Percentiles rank a stretch among this genome's conserved stretches.
These are phyloP conservation scores for Aelia acuminata DNA, from an alignment of 2,888 invertebrate species.

Conservation along the genomic window DNA sequence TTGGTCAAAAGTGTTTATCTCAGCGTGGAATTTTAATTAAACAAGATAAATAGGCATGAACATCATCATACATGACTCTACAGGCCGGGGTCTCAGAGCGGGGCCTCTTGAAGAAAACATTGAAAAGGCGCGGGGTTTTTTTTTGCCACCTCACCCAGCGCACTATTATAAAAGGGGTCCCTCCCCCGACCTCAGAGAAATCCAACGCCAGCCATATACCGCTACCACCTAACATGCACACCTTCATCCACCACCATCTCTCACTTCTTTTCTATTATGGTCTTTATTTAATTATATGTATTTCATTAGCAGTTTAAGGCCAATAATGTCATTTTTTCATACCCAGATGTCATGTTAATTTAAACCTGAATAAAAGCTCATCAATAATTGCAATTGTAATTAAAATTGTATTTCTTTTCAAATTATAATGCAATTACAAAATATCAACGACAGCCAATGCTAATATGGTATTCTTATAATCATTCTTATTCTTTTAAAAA, in stretches of 20 bases:
- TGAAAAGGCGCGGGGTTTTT: slow-evolving; percentile 21
- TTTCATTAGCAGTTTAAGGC: too few species aligned
- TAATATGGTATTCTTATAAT: too few species aligned
- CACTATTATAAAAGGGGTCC: slow-evolving; percentile 11
- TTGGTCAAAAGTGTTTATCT: neutral
- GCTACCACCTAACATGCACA: neutral
- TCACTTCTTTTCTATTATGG: too few species aligned
- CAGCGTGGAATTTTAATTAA: slow-evolving; percentile 13
- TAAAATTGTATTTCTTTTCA: too few species aligned
- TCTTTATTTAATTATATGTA: too few species aligned
- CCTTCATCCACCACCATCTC: neutral
- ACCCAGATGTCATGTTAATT: too few species aligned
- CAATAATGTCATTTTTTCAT: too few species aligned
- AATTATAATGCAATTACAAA: too few species aligned
- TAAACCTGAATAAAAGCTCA: too few species aligned
- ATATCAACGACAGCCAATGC: too few species aligned
- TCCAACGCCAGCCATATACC: neutral
- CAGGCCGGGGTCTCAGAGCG: neutral
- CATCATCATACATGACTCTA: slow-evolving; percentile 21
- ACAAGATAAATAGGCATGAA: slow-evolving; percentile 1
- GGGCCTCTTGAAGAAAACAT: slow-evolving; percentile 8
- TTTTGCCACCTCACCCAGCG: slow-evolving; percentile 13
- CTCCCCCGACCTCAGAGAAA: neutral
- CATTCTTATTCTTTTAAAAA: too few species aligned
- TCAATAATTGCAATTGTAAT: too few species aligned